Base-by-base conservation (phyloP, 2,888 invertebrate species). In the Leucophenga montana region DNA sequence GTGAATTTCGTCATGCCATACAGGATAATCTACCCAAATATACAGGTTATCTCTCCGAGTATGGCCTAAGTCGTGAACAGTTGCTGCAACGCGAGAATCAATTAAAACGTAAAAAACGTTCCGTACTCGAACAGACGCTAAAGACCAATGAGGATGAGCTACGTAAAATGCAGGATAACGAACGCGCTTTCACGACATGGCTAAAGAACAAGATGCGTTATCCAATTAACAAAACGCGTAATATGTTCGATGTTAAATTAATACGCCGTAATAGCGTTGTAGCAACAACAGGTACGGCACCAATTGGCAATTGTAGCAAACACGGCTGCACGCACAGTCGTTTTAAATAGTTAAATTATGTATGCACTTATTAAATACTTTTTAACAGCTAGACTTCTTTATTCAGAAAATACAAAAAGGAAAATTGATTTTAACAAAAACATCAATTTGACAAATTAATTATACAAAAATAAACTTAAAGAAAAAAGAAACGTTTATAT, bases 101-200 rank as follows among this genome's bases (percentile, higher is more conserved):
- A 39, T 77, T 88, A 68, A 87, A 89, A 57, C 82, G 82, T 14
- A 82, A 85, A 57, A 82, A 86, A 31, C 85, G 82, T 33, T 80
- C 73, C 8, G 74, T 79, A 65, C 72, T 82, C 53, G 84, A 87
- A 27, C 85, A 86, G 64, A 82, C 87, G 20, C 75, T 89, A 3
- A 88, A 86, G 73, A 81, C 88, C 33, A 88, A 86, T 62, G 89
- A 90, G 78, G 83, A 89, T 62, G 89, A 90, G 74, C 85, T 88
- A 11, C 86, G 86, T 53, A 88, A 89, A 81, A 87, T 90, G 81
- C 84, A 90, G 67, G 89, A 90, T 72, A 91, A 91, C 79, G 91
- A 91, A 78, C 85, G 88, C 53, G 90, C 90, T 56, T 91, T 91
- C 70, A 89, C 89, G 59, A 90, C 89, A 44, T 91, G 91, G 91